phyloP scores from a whole-genome alignment of 1,140 invertebrate species.

The Pygmarrhopalites habei region DNA sequence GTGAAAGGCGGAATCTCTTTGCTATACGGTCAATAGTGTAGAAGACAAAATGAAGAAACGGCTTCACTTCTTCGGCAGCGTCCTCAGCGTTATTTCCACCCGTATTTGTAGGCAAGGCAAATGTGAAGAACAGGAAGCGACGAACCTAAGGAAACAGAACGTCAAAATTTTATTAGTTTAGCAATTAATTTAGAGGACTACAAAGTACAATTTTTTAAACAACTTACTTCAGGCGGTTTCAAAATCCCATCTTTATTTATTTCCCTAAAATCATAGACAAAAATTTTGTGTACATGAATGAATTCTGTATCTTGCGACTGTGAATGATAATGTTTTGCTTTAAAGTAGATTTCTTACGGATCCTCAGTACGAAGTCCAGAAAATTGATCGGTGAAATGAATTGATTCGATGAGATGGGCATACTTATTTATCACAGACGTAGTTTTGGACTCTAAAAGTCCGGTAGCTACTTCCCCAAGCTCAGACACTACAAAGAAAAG shows the following conservation, averaged over 20 bases:
- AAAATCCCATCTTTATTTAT: slow-evolving; percentile 44
- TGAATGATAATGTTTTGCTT: too few species aligned
- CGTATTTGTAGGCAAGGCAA: slow-evolving; percentile 60
- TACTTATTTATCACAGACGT: slow-evolving; percentile 75
- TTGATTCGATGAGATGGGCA: slow-evolving; percentile 80
- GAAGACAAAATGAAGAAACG: slow-evolving; percentile 78
- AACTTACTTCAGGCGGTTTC: too few species aligned
- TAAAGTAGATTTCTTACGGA: slow-evolving; percentile 37
- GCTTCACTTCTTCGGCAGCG: slow-evolving; percentile 64
- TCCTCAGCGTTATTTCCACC: slow-evolving; percentile 54
- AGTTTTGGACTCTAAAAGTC: slow-evolving; percentile 76
- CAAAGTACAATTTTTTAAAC: too few species aligned
- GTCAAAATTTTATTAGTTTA: too few species aligned
- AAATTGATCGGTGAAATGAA: slow-evolving; percentile 83
- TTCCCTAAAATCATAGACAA: too few species aligned
- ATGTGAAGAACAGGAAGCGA: slow-evolving; percentile 72
- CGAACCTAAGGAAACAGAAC: slow-evolving; percentile 72
- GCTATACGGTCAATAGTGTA: slow-evolving; percentile 86
- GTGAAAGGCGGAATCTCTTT: slow-evolving; percentile 78
- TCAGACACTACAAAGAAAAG: too few species aligned
- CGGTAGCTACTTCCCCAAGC: slow-evolving; percentile 73
- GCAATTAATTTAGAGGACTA: too few species aligned
- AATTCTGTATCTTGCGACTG: too few species aligned
- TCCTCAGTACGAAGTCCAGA: slow-evolving; percentile 34
- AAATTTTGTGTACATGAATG: too few species aligned